Percentiles rank a stretch among this genome's conserved stretches.
phyloP scores from a whole-genome alignment of 2,113 vertebrate species.

The Pelodiscus sinensis region DNA sequence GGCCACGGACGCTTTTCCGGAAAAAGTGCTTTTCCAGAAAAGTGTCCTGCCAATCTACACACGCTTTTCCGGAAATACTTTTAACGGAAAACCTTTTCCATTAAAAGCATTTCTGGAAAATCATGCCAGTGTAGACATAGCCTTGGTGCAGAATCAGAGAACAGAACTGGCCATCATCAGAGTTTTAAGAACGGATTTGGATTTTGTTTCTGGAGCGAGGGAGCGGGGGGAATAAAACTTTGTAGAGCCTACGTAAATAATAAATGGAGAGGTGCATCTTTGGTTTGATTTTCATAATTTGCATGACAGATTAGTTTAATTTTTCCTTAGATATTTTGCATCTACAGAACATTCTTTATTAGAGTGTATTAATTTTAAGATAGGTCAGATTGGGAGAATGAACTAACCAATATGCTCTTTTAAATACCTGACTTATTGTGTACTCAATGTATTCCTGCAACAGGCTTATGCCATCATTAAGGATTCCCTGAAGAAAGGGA shows the following conservation, averaged over 20 bases:
- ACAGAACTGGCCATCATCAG: slow-evolving; percentile 31
- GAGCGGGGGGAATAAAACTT: slow-evolving; percentile 40
- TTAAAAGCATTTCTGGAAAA: too few species aligned
- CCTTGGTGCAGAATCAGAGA: slow-evolving; percentile 43
- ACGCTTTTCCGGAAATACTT: too few species aligned
- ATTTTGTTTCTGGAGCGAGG: slow-evolving; percentile 17
- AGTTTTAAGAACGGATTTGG: slow-evolving; percentile 51
- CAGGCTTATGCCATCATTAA: slow-evolving; percentile 64
- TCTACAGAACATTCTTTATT: slow-evolving; percentile 3
- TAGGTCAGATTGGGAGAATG: slow-evolving; percentile 52
- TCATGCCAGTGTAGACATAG: too few species aligned
- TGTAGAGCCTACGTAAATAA: background rate
- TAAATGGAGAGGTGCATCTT: background rate
- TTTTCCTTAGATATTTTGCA: background rate
- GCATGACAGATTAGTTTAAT: accelerated
- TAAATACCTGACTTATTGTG: slow-evolving; percentile 63
- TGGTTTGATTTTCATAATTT: background rate
- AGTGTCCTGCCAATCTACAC: too few species aligned
- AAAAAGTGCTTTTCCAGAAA: too few species aligned
- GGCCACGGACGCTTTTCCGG: too few species aligned
- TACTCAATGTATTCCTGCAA: slow-evolving; percentile 51
- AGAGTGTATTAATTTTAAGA: slow-evolving; percentile 37
- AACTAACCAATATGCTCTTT: slow-evolving; percentile 26
- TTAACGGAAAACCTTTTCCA: too few species aligned
- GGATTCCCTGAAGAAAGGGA: slow-evolving; percentile 52